Evolutionary conservation across 2,797 vertebrate species (phyloP), one percentile per base, ranked within the genome.

Genomic region (Lepilemur septentrionalis): DNA sequence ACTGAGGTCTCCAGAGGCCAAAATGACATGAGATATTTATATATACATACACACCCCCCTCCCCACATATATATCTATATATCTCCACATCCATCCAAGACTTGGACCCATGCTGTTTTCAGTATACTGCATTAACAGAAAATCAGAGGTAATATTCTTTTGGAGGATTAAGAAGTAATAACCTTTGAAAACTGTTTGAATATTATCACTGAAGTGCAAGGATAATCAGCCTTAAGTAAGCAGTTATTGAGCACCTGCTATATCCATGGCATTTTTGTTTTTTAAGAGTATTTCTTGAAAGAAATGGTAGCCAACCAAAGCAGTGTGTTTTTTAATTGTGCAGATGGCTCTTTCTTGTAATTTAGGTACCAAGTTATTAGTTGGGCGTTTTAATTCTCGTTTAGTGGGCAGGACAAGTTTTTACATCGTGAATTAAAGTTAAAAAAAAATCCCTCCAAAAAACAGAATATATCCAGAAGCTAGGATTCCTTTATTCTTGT

Each of bases 301-400:
- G 38, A 65, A 65, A 75, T 5, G 18, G 30, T 81, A 93, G 7
- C 25, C 84, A 84, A 25, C 12, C 92, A 97, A 93, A 93, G 63
- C 32, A 82, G 4, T 85, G 17, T 85, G 38, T 41, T 59, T 87
- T 72, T 82, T 67, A 48, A 38, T 90, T 80, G 35, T 89, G 11
- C 43, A 83, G 28, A 90, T 95, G 72, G n/a, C 43, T 89, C 84
- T 96, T 20, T 91, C 50, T 70, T 97, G 13, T 95, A 82, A 81
- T 94, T 97, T 95, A 95, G 83, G 50, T 70, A 41, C 65, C 43
- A 86, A 65, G 91, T 95, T 85, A 94, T 82, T 91, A 83, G 35
- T 76, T 95, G 79, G 41, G 15, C 67, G 84, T 95, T 96, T 97
- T 94, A 84, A 93, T 80, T 91, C 46, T 88, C 43, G 15, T 92